A percentile compares a stretch with the other conserved stretches of the same genome.
phyloP scores from a whole-genome alignment of 2,797 vertebrate genomes.

The Mallotus villosus region DNA sequence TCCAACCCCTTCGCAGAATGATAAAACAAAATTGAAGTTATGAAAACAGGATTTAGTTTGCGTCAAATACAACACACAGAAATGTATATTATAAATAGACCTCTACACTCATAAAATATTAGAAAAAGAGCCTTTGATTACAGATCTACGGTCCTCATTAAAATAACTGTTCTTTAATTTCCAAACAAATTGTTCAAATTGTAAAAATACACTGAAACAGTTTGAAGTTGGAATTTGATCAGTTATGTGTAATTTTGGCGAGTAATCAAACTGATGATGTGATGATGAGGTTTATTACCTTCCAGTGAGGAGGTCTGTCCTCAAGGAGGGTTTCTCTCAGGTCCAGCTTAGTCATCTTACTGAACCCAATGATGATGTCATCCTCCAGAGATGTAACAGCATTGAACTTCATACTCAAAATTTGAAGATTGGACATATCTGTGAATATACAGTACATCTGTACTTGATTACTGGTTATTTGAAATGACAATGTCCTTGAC shows the following conservation, averaged over 20 bases:
- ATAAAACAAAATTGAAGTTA: background rate
- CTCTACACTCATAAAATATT: background rate
- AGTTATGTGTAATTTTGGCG: too few species aligned
- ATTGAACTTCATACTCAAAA: conserved; percentile 37
- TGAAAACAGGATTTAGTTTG: background rate
- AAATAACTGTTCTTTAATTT: background rate
- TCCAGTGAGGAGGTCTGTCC: conserved; percentile 40
- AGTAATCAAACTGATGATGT: too few species aligned
- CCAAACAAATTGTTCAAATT: too few species aligned
- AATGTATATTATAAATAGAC: too few species aligned
- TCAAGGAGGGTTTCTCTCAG: conserved; percentile 41
- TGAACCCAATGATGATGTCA: conserved; percentile 38
- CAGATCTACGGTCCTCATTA: background rate
- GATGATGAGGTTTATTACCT: conserved; percentile 24
- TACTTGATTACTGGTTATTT: too few species aligned
- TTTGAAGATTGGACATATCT: conserved; percentile 42
- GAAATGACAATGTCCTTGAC: too few species aligned
- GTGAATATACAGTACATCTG: background rate
- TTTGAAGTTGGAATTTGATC: background rate
- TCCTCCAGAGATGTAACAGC: conserved; percentile 34
- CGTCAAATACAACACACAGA: background rate
- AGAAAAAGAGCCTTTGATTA: too few species aligned
- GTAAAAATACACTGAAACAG: background rate
- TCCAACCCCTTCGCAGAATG: conserved; percentile 34
- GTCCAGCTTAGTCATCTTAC: conserved; percentile 40